A percentile compares a stretch with the other conserved stretches of the same genome.
Conservation (phyloP, 2,113 vertebrate species). For the Trogon melanurus region DNA sequence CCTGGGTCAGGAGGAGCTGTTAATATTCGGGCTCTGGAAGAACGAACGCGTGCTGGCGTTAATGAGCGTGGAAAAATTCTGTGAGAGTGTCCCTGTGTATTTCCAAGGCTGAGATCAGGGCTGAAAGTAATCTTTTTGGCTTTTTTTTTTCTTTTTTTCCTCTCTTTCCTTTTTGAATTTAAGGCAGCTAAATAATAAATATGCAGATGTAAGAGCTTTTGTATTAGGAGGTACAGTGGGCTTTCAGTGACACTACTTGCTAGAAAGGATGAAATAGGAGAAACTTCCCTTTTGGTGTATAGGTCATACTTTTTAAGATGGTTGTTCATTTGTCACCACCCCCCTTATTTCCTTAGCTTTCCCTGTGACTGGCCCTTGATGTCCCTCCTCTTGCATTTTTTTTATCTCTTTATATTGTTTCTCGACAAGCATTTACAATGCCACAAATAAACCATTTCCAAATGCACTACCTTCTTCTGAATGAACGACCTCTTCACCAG, state of each 20-base stretch:
- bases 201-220: not conserved
- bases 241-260: not conserved
- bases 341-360: not conserved
- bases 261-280: not conserved
- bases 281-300: not conserved
- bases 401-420: not conserved
- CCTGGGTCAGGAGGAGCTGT: not conserved
- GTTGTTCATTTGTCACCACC: not conserved
- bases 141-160: not conserved
- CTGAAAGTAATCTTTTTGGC: not conserved
- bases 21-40: not conserved
- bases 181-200: not conserved
- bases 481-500: not conserved
- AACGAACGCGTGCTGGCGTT: not conserved
- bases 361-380: not conserved
- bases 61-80: not conserved
- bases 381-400: not conserved
- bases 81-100: not conserved
- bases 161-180: not conserved
- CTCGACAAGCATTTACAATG: not conserved
- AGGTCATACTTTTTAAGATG: not conserved
- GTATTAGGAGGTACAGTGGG: not conserved
- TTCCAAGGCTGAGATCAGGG: not conserved
- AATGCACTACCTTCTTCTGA: not conserved
- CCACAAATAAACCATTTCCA: not conserved